Base-by-base conservation (phyloP, 2,113 vertebrate genomes). In the Clarias batrachus region DNA sequence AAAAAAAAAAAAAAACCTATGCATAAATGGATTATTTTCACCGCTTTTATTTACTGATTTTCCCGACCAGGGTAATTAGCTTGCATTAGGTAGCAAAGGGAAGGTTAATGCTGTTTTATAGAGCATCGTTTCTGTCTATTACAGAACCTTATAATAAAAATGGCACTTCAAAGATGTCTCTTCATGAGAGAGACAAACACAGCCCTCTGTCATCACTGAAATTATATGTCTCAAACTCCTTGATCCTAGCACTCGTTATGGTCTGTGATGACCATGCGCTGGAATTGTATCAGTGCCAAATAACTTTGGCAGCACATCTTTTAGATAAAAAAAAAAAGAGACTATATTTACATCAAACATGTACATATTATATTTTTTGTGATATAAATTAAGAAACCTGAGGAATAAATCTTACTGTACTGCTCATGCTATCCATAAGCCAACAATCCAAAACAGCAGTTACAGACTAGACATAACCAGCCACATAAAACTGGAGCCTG, bases 181-280 rank as follows among this genome's bases (percentile, higher is more conserved):
- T 76, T 63, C 25, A 23, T 23, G 37, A 70, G 56, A 59, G 84
- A 80, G 48, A 80, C 83, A n/a, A 68, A 66, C 76, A 78, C 41
- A 59, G 23, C 48, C 48, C 62, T 86, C 85, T 86, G 85, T 80
- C 85, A 86, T 86, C 85, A 86, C 63, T 81, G 30, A 83, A 87
- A 87, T 84, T 87, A 84, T 13, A 84, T 33, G 59, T 87, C 70
- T 66, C 52, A 27, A 48, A 79, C 33, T 30, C 60, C 73, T 68
- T 57, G 63, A 83, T 78, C 59, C 41, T 25, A 23, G 30, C 86
- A 60, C 60, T 37, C 52, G 3, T 71, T 77, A 33, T 84, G 73
- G 21, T 77, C 41, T 30, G 81, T 77, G 60, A 87, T 74, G 27
- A 30, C 37, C 52, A 68, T 81, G 13, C 4, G 3, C 9, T 27